Conservation (phyloP, 2,797 vertebrate species). For the Anabas testudineus region DNA sequence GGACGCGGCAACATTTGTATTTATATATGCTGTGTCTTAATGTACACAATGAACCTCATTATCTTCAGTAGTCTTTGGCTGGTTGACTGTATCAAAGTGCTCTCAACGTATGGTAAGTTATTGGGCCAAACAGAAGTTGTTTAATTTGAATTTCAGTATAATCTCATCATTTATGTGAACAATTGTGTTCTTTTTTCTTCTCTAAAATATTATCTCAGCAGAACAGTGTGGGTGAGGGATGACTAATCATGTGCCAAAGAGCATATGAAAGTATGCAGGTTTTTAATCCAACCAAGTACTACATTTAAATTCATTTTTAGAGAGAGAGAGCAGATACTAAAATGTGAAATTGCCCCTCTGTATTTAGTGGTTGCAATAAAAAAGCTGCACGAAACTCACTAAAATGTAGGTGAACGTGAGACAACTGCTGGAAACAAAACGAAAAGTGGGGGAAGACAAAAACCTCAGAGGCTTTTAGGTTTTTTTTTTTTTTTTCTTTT, state of each 20-base stretch:
- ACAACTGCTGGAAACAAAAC: not conserved
- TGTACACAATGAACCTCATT: conserved; percentile 2
- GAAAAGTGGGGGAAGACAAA: conserved; percentile 3
- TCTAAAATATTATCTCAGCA: not conserved
- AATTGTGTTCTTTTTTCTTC: not conserved
- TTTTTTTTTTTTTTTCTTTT: too few relatives aligned
- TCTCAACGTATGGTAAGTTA: not conserved
- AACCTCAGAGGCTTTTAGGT: too few relatives aligned
- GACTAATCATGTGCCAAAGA: not conserved
- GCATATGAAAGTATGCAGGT: not conserved
- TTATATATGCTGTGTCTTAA: not conserved
- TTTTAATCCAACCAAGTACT: conserved; percentile 2
- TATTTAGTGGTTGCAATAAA: not conserved
- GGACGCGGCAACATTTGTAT: not conserved
- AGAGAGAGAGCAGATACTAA: not conserved
- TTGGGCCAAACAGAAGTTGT: not conserved
- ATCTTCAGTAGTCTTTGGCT: not conserved
- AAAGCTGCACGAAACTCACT: not conserved
- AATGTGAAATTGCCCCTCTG: not conserved
- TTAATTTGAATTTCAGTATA: not conserved
- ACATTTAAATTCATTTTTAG: not conserved
- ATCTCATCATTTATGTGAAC: not conserved
- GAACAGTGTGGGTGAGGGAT: conserved; percentile 6
- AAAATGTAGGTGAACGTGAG: not conserved
- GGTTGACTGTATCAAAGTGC: not conserved